phyloP scores from a whole-genome alignment of 2,113 vertebrate species.

The Callochromis pleurospilus region DNA sequence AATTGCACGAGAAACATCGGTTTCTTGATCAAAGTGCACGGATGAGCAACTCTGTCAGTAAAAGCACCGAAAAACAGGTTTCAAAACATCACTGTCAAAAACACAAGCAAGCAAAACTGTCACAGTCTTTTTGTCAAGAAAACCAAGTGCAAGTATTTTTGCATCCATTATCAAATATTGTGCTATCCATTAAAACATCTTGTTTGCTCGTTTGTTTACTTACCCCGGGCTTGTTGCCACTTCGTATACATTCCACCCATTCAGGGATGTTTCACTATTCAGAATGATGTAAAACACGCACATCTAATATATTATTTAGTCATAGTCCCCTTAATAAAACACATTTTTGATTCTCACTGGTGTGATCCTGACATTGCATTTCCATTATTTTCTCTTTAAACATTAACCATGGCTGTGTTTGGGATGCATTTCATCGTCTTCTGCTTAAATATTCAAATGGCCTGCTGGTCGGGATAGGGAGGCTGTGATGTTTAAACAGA shows the following conservation, averaged over 20 bases:
- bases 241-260: slow-evolving; percentile 67
- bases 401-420: slow-evolving; percentile 86
- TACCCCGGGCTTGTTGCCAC: slow-evolving; percentile 31
- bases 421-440: slow-evolving; percentile 59
- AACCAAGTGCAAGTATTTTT: slow-evolving; percentile 46
- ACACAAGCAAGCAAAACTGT: slow-evolving; percentile 70
- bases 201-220: slow-evolving; percentile 63
- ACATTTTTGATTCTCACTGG: slow-evolving; percentile 65
- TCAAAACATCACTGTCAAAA: slow-evolving; percentile 16
- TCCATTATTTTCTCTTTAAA: slow-evolving; percentile 97
- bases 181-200: slow-evolving; percentile 68
- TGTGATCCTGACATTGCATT: slow-evolving; percentile 79
- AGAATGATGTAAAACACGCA: slow-evolving; percentile 80
- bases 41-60: slow-evolving; percentile 6
- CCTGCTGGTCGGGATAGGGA: slow-evolving; percentile 53
- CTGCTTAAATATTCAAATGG: slow-evolving; percentile 72
- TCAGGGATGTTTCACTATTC: slow-evolving; percentile 82
- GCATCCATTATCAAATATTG: slow-evolving; percentile 51
- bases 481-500: slow-evolving; percentile 54
- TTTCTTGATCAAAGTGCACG: slow-evolving; percentile 17
- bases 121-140: slow-evolving; percentile 66
- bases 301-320: slow-evolving; percentile 91
- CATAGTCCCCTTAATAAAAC: slow-evolving; percentile 72
- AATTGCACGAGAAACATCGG: background rate
- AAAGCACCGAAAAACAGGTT: background rate